phyloP scores from a whole-genome alignment of 2,113 vertebrate species.

The Colaptes auratus region DNA sequence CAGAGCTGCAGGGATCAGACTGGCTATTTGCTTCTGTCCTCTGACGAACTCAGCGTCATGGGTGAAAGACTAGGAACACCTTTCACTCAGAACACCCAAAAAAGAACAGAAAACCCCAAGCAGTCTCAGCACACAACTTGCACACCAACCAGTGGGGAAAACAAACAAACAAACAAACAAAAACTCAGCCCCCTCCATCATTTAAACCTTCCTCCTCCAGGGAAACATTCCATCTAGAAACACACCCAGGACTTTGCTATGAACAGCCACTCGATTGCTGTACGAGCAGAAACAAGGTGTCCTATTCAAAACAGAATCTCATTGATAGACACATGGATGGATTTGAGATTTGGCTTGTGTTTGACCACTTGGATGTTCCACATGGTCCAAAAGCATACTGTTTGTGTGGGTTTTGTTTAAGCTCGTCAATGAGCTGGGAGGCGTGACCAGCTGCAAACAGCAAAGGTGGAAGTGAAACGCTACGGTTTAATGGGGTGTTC shows the following conservation, averaged over 20 bases:
- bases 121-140: conserved; percentile 37
- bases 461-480: conserved; percentile 38
- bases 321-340: neutral
- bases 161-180: neutral
- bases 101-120: neutral
- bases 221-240: conserved; percentile 40
- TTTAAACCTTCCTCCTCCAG: conserved; percentile 41
- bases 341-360: neutral
- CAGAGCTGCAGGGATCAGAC: conserved; percentile 35
- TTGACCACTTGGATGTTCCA: neutral
- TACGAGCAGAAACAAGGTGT: conserved; percentile 34
- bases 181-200: conserved; percentile 9
- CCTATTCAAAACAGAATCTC: conserved; percentile 13
- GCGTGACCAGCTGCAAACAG: conserved; percentile 56
- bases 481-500: conserved; percentile 43
- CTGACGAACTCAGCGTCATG: conserved; percentile 37
- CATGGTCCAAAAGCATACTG: neutral
- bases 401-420: neutral
- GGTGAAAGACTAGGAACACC: conserved; percentile 13
- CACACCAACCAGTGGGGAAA: neutral
- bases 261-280: conserved; percentile 48
- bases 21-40: conserved; percentile 64
- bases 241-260: conserved; percentile 62
- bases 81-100: neutral
- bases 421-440: neutral